phyloP scores from a whole-genome alignment of 1,140 invertebrate genomes.

The Aphaenogaster ashmeadi region DNA sequence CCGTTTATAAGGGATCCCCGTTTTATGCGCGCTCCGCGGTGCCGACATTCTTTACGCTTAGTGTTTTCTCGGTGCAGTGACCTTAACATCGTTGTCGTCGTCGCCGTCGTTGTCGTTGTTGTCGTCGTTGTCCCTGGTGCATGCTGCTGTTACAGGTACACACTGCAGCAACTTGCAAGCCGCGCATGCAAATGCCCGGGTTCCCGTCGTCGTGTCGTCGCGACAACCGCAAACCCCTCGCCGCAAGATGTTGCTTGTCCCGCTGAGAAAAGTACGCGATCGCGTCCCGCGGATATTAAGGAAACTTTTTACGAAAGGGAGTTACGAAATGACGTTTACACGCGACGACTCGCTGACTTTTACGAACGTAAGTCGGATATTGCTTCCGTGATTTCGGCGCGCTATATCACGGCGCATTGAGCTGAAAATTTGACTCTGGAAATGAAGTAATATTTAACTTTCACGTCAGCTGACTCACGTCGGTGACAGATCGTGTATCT shows the following conservation, averaged over 20 bases:
- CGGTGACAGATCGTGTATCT: neutral
- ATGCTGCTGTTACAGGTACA: conserved; percentile 45
- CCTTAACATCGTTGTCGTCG: conserved; percentile 36
- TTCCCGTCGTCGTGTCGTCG: conserved; percentile 38
- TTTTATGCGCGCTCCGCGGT: conserved; percentile 46
- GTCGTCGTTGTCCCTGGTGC: conserved; percentile 30
- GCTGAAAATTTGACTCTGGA: conserved; percentile 9
- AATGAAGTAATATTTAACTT: conserved; percentile 40
- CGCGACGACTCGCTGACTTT: conserved; percentile 54
- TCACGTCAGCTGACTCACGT: neutral
- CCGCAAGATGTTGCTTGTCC: conserved; percentile 54
- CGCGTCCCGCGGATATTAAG: conserved; percentile 54
- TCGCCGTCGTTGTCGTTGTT: neutral
- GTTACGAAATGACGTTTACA: conserved; percentile 49
- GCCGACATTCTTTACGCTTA: conserved; percentile 51
- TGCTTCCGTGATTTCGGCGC: conserved; percentile 34
- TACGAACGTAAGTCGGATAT: conserved; percentile 40
- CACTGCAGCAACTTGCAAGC: conserved; percentile 29
- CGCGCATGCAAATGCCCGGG: conserved; percentile 60
- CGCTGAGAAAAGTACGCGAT: conserved; percentile 47
- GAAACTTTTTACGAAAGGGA: conserved; percentile 44
- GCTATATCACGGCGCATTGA: neutral
- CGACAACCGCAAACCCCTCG: conserved; percentile 51
- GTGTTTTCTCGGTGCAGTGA: conserved; percentile 39
- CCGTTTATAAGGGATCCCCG: conserved; percentile 32